Evolutionary conservation across 2,113 vertebrate species (phyloP), one percentile per base, ranked within the genome.

Genomic region (Phyllopteryx taeniolatus): DNA sequence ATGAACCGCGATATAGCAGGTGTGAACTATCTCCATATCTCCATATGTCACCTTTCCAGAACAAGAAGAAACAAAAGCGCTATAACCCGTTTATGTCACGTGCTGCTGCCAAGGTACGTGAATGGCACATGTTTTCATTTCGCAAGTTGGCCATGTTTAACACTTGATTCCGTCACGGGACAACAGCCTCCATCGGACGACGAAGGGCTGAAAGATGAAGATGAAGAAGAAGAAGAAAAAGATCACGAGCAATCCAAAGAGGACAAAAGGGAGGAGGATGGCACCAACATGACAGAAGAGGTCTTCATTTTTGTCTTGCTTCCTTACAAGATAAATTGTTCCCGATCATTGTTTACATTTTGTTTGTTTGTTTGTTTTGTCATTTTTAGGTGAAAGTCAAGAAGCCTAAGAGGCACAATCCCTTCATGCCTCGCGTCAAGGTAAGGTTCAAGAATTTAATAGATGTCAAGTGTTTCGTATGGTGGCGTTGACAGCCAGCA

Each of bases 351-450:
- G 17, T 22, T 56, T 59, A 5, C 6, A 12, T 65, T 35, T 49
- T 31, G 27, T 27, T 27, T 27, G 27, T 27, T 27, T 27, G 27
- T 33, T 42, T 61, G 7, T 17, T 22, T 67, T 67, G 61, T 62
- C 71, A 3, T 69, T 68, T 85, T 71, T 27, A 91, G 88, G 56
- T 69, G 8, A 82, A 82, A 69, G 75, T 82, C 70, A 87, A 73
- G 72, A 90, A 79, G 66, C 76, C 81, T 0, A 89, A 89, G 77
- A 81, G 47, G 31, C 79, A 54, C 39, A 91, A 90, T 71, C 88
- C 88, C 4, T 91, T 91, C 85, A 80, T 89, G 86, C 87, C 87
- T 65, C 80, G 49, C 1, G 69, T 81, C 54, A 91, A 91, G 88
- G 88, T 90, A 83, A 78, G 5, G 2, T 44, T 78, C 5, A 70